These are phyloP conservation scores for Chloropsis hardwickii DNA, from an alignment of 2,113 vertebrate species.

Conservation along the genomic window DNA sequence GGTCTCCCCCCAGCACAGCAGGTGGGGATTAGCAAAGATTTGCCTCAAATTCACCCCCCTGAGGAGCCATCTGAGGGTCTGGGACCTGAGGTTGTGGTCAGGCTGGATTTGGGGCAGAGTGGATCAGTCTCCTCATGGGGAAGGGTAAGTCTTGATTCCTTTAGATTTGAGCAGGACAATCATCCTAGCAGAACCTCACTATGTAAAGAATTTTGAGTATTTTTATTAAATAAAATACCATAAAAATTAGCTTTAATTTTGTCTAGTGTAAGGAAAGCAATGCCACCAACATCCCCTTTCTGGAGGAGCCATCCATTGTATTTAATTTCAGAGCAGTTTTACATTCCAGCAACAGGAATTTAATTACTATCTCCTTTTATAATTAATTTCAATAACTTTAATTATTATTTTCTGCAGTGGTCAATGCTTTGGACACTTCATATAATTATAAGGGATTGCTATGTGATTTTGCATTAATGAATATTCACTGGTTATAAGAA, in stretches of 20 bases:
- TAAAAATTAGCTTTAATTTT: neutral
- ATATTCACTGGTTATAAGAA: neutral
- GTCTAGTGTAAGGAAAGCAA: neutral
- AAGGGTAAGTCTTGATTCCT: neutral
- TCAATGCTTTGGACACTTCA: neutral
- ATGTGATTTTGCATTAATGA: neutral
- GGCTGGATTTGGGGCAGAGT: neutral
- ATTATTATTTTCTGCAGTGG: slow-evolving; percentile 13
- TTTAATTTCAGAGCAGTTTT: slow-evolving; percentile 6
- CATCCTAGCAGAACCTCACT: neutral
- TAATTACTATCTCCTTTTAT: slow-evolving; percentile 19
- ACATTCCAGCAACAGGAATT: neutral
- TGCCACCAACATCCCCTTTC: neutral
- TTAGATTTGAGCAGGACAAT: neutral
- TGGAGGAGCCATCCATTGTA: neutral
- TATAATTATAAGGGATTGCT: neutral
- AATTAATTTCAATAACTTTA: slow-evolving; percentile 35
- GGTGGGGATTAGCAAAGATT: neutral
- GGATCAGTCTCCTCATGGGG: neutral
- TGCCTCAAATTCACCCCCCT: no score
- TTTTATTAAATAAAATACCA: neutral
- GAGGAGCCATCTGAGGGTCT: neutral
- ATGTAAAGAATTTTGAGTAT: neutral
- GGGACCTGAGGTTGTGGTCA: rapidly evolving
- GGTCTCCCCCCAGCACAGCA: neutral